These are phyloP conservation scores for Conistra vaccinii DNA, from an alignment of 2,888 invertebrate genomes.

Conservation along the genomic window DNA sequence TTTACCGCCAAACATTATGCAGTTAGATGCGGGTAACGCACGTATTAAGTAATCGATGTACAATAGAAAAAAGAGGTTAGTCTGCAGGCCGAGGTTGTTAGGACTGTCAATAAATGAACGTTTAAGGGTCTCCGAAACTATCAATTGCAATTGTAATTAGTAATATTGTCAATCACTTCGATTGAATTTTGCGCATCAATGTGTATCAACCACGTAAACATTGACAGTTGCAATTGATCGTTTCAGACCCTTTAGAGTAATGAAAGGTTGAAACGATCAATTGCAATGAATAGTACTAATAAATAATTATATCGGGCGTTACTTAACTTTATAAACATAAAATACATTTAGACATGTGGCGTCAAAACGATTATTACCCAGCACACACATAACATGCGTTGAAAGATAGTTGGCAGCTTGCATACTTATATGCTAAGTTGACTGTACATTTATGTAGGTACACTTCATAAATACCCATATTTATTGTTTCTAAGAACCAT, in stretches of 20 bases:
- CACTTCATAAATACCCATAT: conserved; percentile 17
- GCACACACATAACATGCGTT: not conserved
- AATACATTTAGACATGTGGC: not conserved
- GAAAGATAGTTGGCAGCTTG: not conserved
- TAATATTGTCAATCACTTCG: not conserved
- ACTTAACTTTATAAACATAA: not conserved
- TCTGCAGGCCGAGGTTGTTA: no score
- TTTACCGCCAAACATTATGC: conserved; percentile 42
- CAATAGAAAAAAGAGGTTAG: conserved; percentile 1
- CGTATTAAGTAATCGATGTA: conserved; percentile 42
- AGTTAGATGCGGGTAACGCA: conserved; percentile 27
- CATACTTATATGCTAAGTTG: conserved; percentile 1
- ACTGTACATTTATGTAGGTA: not conserved
- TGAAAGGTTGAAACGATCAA: not conserved
- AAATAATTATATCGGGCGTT: no score
- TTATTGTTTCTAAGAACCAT: conserved; percentile 24
- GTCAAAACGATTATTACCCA: not conserved
- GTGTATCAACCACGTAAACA: not conserved
- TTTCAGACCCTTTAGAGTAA: no score
- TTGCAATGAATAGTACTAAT: no score
- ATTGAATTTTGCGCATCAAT: not conserved
- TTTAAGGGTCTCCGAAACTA: not conserved
- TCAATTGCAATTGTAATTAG: not conserved
- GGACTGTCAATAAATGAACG: not conserved
- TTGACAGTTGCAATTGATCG: not conserved